Conservation (phyloP, 2,113 vertebrate species). For the Lagopus muta region DNA sequence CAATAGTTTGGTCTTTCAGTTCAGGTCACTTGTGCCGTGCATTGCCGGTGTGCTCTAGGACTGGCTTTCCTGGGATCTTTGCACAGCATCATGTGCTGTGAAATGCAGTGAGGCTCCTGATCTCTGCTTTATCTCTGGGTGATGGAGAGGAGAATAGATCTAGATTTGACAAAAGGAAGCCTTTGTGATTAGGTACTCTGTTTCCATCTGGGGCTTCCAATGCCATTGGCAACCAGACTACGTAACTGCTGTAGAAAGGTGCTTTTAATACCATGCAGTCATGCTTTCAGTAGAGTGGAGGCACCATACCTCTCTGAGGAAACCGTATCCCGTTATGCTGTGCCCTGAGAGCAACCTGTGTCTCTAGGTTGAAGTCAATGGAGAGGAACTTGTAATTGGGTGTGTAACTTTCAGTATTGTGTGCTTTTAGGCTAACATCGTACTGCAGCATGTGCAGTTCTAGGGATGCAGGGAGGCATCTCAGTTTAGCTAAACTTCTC, state of each 20-base stretch:
- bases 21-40: background rate
- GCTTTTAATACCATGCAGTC: background rate
- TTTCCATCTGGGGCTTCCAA: background rate
- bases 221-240: background rate
- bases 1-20: background rate
- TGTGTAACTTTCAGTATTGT: rapidly evolving
- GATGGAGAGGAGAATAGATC: background rate
- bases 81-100: background rate
- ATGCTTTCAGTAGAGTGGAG: rapidly evolving
- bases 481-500: background rate
- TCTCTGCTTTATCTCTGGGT: background rate
- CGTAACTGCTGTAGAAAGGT: background rate
- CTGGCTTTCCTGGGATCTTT: background rate
- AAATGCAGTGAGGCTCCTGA: background rate
- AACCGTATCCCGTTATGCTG: rapidly evolving
- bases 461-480: background rate
- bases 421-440: background rate
- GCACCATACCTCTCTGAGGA: background rate
- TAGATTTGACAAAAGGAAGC: background rate
- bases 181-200: background rate
- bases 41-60: background rate
- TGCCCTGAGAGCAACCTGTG: background rate
- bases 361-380: background rate
- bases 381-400: background rate
- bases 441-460: background rate